Evolutionary conservation across 1,140 invertebrate species (phyloP), one percentile per base, ranked within the genome.

Genomic region (Drosophila pruinosa): DNA sequence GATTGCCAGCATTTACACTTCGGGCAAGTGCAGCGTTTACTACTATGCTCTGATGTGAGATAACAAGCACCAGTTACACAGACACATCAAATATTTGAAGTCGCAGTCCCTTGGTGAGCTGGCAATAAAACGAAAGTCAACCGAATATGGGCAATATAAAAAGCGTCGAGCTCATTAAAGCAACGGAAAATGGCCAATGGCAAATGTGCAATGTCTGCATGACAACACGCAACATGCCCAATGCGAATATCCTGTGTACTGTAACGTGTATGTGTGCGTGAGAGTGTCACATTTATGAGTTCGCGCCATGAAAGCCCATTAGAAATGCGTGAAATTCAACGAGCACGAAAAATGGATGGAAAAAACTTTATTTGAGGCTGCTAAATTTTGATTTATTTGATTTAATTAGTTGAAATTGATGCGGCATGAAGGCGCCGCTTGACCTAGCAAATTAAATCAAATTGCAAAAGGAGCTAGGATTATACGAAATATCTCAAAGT

Each of bases 371-470:
- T 28, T 50, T 22, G 22, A 12, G 22, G 22, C 45, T 28, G 22
- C 12, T 17, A 56, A 58, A 76, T 79, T 69, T 67, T 75, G 81
- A 77, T 70, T 80, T 76, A 73, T 72, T 65, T 47, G 21, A 67
- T 43, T 72, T 72, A 68, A 72, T 76, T 65, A 72, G 36, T 48
- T 31, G 36, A 56, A 71, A 72, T 71, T 75, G 47, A 64, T 47
- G 65, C 61, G 12, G 38, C 52, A 78, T 82, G 53, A 74, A 82
- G 34, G 7, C 17, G 4, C 54, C 36, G 53, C 47, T 67, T 85
- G 64, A 73, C 77, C 56, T 69, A 56, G 62, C 47, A 86, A 86
- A 80, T 76, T 63, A 80, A 83, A 80, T 85, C 81, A 80, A 85
- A 85, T 63, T 63, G 52, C 72, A 38, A 48, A 64, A 62, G 24